Percentiles rank a stretch among this genome's conserved stretches.
These are phyloP conservation scores for Saturnia japonica DNA, from an alignment of 2,888 invertebrate species.

Conservation along the genomic window DNA sequence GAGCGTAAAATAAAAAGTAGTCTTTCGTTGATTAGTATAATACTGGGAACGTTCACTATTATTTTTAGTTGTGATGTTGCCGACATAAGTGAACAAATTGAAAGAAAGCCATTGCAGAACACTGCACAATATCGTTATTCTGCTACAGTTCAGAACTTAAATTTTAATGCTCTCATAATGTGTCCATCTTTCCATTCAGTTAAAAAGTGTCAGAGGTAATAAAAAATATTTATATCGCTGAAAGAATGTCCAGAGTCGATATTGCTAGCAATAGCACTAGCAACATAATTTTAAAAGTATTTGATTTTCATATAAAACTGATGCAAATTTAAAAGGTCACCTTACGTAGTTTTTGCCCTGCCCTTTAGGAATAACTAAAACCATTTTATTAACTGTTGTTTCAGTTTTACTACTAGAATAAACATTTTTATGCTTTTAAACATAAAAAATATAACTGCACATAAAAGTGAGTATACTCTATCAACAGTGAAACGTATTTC, in stretches of 20 bases:
- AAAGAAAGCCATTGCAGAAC: neutral
- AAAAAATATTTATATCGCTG: neutral
- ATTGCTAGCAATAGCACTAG: neutral
- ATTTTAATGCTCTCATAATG: neutral
- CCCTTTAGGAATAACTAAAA: neutral
- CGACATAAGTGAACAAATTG: neutral
- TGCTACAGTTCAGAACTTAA: neutral
- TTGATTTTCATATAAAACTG: neutral
- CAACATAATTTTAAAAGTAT: neutral
- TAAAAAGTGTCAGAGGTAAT: neutral
- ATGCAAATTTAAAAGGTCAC: neutral
- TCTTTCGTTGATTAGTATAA: constrained; percentile 1
- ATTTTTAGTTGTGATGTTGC: neutral
- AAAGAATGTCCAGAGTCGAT: neutral
- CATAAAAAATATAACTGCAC: neutral
- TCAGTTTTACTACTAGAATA: neutral
- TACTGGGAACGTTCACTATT: neutral
- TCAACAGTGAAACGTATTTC: neutral
- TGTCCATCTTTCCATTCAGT: neutral
- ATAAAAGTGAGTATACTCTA: neutral
- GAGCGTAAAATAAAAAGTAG: constrained; percentile 8
- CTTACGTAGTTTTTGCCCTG: neutral
- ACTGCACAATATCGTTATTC: neutral
- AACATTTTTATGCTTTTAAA: neutral
- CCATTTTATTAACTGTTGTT: neutral